phyloP scores from a whole-genome alignment of 1,140 invertebrate species.

The Drosophila kohkoa region DNA sequence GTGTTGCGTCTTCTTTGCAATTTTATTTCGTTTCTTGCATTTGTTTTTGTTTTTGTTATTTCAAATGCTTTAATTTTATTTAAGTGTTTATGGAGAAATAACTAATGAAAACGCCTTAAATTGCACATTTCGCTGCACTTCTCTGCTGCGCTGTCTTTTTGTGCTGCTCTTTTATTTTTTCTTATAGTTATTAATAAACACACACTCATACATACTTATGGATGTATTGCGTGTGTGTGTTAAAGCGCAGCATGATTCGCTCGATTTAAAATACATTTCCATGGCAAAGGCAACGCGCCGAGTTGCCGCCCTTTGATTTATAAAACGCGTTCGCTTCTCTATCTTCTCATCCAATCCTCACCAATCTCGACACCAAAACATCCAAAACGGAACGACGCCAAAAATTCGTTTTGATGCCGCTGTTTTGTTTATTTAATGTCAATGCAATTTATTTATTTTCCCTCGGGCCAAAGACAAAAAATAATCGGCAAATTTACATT shows the following conservation, averaged over 20 bases:
- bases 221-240: constrained; percentile 60
- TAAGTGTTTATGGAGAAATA: constrained; percentile 83
- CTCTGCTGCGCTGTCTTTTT: constrained; percentile 12
- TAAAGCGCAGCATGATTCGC: constrained; percentile 81
- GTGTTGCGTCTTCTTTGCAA: constrained; percentile 13
- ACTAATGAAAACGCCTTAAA: constrained; percentile 78
- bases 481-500: constrained; percentile 37
- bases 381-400: constrained; percentile 15
- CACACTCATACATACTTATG: constrained; percentile 8
- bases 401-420: constrained; percentile 28
- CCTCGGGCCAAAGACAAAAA: constrained; percentile 24
- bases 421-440: constrained; percentile 71
- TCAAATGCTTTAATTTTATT: constrained; percentile 79
- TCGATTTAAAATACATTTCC: constrained; percentile 81
- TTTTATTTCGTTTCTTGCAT: background rate
- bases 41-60: constrained; percentile 38
- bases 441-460: constrained; percentile 58
- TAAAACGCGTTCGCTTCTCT: constrained; percentile 61
- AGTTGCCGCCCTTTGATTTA: constrained; percentile 82
- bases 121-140: constrained; percentile 68
- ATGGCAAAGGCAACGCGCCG: constrained; percentile 80
- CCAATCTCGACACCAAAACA: constrained; percentile 28
- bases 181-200: constrained; percentile 70
- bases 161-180: constrained; percentile 29
- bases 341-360: constrained; percentile 31